Evolutionary conservation across 2,113 vertebrate species (phyloP).

Genomic region (Taxidea taxus): DNA sequence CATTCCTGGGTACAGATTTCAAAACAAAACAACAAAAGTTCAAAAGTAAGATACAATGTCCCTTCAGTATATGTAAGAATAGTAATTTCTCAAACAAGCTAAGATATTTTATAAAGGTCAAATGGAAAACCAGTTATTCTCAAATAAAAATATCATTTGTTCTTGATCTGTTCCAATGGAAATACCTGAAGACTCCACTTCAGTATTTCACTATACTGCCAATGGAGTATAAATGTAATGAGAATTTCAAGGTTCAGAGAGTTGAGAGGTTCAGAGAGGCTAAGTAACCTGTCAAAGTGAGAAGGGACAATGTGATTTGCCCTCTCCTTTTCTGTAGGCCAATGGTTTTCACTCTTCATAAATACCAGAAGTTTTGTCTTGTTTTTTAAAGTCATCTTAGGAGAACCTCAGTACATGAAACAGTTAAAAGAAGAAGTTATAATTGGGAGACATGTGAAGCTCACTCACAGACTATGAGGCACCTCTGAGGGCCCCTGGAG

Average conservation of each 20-base stretch:
- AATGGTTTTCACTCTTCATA: neutral
- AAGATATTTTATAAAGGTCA: neutral
- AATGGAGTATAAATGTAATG: neutral
- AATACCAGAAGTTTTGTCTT: neutral
- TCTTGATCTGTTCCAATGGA: slow-evolving; percentile 12
- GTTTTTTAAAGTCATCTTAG: neutral
- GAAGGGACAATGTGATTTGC: neutral
- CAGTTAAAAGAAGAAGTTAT: neutral
- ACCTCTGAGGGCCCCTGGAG: neutral
- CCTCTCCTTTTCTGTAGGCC: neutral
- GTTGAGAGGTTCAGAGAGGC: neutral
- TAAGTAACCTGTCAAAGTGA: neutral
- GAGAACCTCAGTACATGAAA: neutral
- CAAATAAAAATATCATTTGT: slow-evolving; percentile 20
- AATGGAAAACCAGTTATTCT: slow-evolving; percentile 23
- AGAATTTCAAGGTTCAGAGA: neutral
- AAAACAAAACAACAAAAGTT: slow-evolving; percentile 45
- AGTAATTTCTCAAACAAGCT: neutral
- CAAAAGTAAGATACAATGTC: slow-evolving; percentile 34
- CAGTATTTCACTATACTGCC: neutral
- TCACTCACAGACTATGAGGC: neutral
- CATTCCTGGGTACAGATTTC: slow-evolving; percentile 88
- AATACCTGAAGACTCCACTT: neutral
- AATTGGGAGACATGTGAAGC: neutral
- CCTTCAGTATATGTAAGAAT: neutral